Conservation (phyloP, 2,888 invertebrate genomes). For the Pimpla rufipes region DNA sequence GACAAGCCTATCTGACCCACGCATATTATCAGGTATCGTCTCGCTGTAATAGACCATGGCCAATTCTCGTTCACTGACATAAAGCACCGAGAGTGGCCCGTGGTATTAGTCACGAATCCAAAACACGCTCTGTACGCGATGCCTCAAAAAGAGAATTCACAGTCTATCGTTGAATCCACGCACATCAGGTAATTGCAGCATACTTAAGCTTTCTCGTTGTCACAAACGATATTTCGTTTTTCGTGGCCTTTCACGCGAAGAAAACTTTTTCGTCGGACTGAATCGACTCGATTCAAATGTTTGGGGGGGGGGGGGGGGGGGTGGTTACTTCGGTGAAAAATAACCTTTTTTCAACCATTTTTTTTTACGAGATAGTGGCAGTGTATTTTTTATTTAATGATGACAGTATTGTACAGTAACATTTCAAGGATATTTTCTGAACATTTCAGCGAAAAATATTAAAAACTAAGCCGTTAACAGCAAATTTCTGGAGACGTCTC, state of each 20-base stretch:
- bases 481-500: no score
- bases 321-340: no score
- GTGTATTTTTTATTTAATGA: no score
- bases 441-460: no score
- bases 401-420: no score
- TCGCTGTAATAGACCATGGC: conserved; percentile 96
- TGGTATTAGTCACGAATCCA: conserved; percentile 95
- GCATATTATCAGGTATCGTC: conserved; percentile 88
- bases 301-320: no score
- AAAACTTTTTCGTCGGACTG: neutral
- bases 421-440: no score
- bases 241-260: neutral
- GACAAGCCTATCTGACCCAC: conserved; percentile 67
- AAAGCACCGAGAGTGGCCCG: conserved; percentile 92
- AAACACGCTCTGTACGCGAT: conserved; percentile 92
- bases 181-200: conserved; percentile 89
- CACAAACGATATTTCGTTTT: conserved; percentile 17
- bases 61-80: conserved; percentile 94
- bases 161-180: conserved; percentile 89
- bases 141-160: conserved; percentile 91
- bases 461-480: no score
- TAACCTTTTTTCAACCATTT: no score
- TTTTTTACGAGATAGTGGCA: no score
- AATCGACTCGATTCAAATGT: neutral
- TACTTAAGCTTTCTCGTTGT: conserved; percentile 58